Evolutionary conservation across 2,797 vertebrate species (phyloP).

Genomic region (Danio jaintianensis): DNA sequence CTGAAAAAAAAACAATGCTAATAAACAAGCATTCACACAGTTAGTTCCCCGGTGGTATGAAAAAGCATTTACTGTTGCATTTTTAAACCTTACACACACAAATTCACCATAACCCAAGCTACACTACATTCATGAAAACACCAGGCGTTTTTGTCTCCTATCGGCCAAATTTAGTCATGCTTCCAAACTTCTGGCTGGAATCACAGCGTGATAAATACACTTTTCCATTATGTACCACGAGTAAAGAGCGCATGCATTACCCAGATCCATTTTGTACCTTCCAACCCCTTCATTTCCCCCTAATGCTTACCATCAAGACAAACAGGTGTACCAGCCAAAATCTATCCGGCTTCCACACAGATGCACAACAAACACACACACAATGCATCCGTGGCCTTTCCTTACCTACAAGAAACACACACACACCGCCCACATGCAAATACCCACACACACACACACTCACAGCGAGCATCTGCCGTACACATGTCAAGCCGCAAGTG

Average conservation of each 20-base stretch:
- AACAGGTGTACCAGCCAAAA: constrained; percentile 49
- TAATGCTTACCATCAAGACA: constrained; percentile 31
- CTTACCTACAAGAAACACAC: constrained; percentile 21
- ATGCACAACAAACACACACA: constrained; percentile 49
- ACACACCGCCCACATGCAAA: not conserved
- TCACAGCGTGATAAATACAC: constrained; percentile 21
- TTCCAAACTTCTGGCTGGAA: constrained; percentile 11
- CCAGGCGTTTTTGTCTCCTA: not conserved
- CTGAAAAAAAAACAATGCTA: not conserved
- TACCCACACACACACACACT: constrained; percentile 40
- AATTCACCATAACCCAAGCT: not conserved
- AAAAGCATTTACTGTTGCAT: not conserved
- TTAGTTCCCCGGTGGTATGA: not conserved
- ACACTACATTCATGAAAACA: not conserved
- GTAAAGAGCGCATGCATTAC: constrained; percentile 20
- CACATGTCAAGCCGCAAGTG: constrained; percentile 64
- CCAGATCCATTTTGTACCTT: constrained; percentile 42
- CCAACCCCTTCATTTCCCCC: constrained; percentile 39
- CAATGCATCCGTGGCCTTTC: constrained; percentile 34
- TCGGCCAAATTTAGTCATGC: not conserved
- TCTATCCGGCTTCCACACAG: constrained; percentile 33
- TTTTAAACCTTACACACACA: not conserved
- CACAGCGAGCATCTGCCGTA: constrained; percentile 41
- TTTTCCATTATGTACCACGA: constrained; percentile 19
- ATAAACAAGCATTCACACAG: not conserved